phyloP scores from a whole-genome alignment of 2,797 vertebrate species.

The Epinephelus awoara region DNA sequence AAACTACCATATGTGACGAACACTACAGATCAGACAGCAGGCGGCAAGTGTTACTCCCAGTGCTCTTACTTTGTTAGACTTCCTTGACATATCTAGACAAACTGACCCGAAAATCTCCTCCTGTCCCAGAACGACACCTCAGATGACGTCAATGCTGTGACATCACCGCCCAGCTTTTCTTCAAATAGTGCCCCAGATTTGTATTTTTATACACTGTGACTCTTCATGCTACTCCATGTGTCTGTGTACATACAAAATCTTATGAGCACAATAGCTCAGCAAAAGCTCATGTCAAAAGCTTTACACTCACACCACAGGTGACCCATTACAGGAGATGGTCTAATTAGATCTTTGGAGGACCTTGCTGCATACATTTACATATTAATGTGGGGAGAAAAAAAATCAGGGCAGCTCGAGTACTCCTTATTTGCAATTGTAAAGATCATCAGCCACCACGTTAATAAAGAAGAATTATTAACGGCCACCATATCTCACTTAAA shows the following conservation, averaged over 20 bases:
- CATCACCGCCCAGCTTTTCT: constrained; percentile 19
- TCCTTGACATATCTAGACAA: constrained; percentile 12
- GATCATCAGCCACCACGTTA: neutral
- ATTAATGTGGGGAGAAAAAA: constrained; percentile 26
- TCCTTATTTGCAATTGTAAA: constrained; percentile 13
- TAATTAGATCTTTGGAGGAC: constrained; percentile 59
- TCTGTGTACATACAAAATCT: neutral
- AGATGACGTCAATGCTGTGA: constrained; percentile 15
- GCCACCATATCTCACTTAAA: neutral
- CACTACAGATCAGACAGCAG: neutral
- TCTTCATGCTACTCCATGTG: neutral
- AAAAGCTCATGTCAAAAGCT: neutral
- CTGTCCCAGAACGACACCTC: constrained; percentile 9
- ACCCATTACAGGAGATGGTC: constrained; percentile 32
- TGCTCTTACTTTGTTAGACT: neutral
- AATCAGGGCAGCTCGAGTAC: constrained; percentile 25
- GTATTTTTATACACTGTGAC: neutral
- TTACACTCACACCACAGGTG: constrained; percentile 25
- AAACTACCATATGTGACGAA: neutral
- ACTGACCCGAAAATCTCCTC: constrained; percentile 26
- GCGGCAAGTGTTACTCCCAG: neutral
- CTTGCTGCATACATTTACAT: constrained; percentile 53
- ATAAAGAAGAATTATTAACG: neutral
- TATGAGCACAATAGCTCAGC: neutral
- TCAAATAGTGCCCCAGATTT: constrained; percentile 52